A percentile compares a stretch with the other conserved stretches of the same genome.
Conservation (phyloP, 1,140 invertebrate species). For the Proctacanthus coquilletti region DNA sequence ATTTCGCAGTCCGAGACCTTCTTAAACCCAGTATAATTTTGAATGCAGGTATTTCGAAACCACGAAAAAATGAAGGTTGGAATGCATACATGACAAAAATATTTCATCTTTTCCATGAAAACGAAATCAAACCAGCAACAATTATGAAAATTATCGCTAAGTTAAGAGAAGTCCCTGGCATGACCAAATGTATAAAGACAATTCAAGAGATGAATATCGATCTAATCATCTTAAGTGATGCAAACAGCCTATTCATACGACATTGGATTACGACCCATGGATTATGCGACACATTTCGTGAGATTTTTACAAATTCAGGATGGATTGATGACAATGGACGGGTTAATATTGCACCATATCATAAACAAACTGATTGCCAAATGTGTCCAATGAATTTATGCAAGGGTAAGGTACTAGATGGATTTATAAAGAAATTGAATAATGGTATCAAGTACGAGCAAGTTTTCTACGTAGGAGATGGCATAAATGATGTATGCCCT, state of each 20-base stretch:
- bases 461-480: constrained; percentile 61
- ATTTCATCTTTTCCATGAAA: constrained; percentile 45
- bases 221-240: constrained; percentile 66
- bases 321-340: constrained; percentile 41
- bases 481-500: constrained; percentile 64
- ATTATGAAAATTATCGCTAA: constrained; percentile 36
- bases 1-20: constrained; percentile 46
- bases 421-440: constrained; percentile 38
- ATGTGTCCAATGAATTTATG: constrained; percentile 59
- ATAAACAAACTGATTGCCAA: constrained; percentile 51
- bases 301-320: constrained; percentile 65
- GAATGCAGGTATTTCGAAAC: constrained; percentile 35
- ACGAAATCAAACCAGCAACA: constrained; percentile 30
- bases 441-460: constrained; percentile 31
- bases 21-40: constrained; percentile 25
- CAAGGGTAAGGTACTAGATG: constrained; percentile 54
- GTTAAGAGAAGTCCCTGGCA: constrained; percentile 41
- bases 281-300: constrained; percentile 35
- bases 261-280: constrained; percentile 42
- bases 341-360: constrained; percentile 47
- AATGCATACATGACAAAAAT: constrained; percentile 56
- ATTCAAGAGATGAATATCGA: constrained; percentile 39
- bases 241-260: constrained; percentile 60
- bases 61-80: constrained; percentile 46
- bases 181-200: constrained; percentile 41